Base-by-base conservation (phyloP, 2,113 vertebrate species). In the Ictidomys tridecemlineatus region DNA sequence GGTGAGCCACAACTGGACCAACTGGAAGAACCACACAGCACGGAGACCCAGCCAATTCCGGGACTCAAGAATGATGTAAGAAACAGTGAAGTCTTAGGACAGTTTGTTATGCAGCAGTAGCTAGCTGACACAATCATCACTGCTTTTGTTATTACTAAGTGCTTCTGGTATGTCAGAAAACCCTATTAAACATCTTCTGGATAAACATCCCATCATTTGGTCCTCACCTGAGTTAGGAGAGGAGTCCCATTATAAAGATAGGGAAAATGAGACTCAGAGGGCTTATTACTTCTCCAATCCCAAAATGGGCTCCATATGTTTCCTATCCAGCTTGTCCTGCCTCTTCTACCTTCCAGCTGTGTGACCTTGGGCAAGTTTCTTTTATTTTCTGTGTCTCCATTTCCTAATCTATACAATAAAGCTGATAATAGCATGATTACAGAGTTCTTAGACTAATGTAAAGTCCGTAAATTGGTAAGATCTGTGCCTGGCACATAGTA, bases 401-500 rank as follows among this genome's bases (percentile, higher is more conserved):
- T 92, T 93, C 61, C 78, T 70, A 28, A 86, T 79, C 72, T 70
- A 18, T 26, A 30, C 61, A 56, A 32, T 58, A 34, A 72, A 91
- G 26, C 10, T 6, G 32, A 8, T 12, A 18, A 20, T 20, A 4
- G 2, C 48, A 5, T 11, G 45, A 8, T 53, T 24, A 42, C 1
- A 1, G 69, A 48, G 10, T 16, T 70, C 42, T 56, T 30, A 45
- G 26, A 12, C 28, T 18, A 28, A 48, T 1, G 10, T 1, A 10
- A 79, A n/a, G 53, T 56, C 53, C 78, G 18, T 63, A 22, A 63
- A 77, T 42, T 30, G 37, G 42, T 48, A 30, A 28, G 28, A 39
- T 83, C 61, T 39, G 34, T 14, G 12, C 32, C 18, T 30, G 45
- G 8, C 6, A 17, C 37, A 28, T 4, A 48, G 84, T 9, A 11